A percentile compares a stretch with the other conserved stretches of the same genome.
phyloP scores from a whole-genome alignment of 2,113 vertebrate genomes.

The Nesospiza acunhae region DNA sequence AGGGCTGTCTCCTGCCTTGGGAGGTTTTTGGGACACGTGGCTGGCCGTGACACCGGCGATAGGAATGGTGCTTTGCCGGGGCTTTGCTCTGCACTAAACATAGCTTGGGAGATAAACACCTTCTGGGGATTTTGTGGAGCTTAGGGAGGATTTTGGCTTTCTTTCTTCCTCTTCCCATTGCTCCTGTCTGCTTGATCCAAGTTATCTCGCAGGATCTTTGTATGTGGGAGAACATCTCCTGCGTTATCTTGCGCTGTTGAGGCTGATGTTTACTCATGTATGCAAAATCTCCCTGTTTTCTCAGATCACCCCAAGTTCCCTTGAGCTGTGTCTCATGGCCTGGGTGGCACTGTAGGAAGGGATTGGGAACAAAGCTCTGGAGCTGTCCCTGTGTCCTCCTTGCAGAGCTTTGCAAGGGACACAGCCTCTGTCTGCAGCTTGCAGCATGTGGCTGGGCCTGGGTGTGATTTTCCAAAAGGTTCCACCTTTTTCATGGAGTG shows the following conservation, averaged over 20 bases:
- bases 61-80: conserved; percentile 25
- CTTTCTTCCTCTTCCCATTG: conserved; percentile 32
- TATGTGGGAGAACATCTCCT: not conserved
- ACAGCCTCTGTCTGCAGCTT: not conserved
- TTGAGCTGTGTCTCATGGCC: not conserved
- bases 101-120: conserved; percentile 40
- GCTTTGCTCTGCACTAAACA: conserved; percentile 17
- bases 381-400: not conserved
- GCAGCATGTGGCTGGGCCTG: fast-evolving
- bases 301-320: not conserved
- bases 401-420: not conserved
- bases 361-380: not conserved
- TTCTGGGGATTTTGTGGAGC: conserved; percentile 11
- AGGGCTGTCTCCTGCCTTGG: not conserved
- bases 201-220: not conserved
- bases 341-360: not conserved
- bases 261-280: not conserved
- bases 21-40: conserved; percentile 1
- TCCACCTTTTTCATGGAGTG: not conserved
- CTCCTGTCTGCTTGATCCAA: not conserved
- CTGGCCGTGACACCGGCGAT: not conserved
- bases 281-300: not conserved
- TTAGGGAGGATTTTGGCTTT: not conserved
- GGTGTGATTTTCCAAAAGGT: not conserved
- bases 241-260: not conserved